A percentile compares a stretch with the other conserved stretches of the same genome.
phyloP scores from a whole-genome alignment of 2,888 invertebrate species.

The Dinocampus coccinellae region DNA sequence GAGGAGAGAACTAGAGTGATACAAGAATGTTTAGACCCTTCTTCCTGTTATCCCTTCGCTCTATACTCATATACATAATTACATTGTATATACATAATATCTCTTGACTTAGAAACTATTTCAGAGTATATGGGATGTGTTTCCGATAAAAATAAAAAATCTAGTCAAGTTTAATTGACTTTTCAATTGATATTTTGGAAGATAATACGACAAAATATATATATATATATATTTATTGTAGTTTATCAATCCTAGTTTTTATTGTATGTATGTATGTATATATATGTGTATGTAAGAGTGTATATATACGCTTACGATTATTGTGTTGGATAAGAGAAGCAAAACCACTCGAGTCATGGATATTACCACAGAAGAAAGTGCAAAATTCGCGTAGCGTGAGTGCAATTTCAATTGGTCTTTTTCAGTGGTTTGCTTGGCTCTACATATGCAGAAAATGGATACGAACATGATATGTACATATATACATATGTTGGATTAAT shows the following conservation, averaged over 20 bases:
- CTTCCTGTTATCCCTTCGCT: not conserved
- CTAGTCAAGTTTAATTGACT: not conserved
- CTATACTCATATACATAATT: not conserved
- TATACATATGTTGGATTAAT: slow-evolving; percentile 12
- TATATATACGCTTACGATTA: not conserved
- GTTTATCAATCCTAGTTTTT: not conserved
- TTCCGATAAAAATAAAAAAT: slow-evolving; percentile 15
- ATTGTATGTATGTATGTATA: not conserved
- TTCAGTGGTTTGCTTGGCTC: slow-evolving; percentile 12
- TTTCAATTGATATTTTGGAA: not conserved
- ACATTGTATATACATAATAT: slow-evolving; percentile 21
- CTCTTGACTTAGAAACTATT: slow-evolving; percentile 47
- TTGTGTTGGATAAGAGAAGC: not conserved
- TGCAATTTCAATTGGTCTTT: slow-evolving; percentile 29
- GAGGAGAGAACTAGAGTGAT: too few relatives aligned
- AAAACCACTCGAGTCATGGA: slow-evolving; percentile 12
- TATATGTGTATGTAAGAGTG: too few relatives aligned
- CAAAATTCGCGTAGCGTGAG: slow-evolving; percentile 25
- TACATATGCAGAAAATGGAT: not conserved
- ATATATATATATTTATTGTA: not conserved
- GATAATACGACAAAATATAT: not conserved
- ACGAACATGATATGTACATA: not conserved
- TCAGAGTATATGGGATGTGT: slow-evolving; percentile 45
- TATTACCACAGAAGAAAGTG: slow-evolving; percentile 29
- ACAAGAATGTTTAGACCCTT: slow-evolving; percentile 35